These are phyloP conservation scores for Zapornia atra DNA, from an alignment of 2,113 vertebrate species.

Conservation along the genomic window DNA sequence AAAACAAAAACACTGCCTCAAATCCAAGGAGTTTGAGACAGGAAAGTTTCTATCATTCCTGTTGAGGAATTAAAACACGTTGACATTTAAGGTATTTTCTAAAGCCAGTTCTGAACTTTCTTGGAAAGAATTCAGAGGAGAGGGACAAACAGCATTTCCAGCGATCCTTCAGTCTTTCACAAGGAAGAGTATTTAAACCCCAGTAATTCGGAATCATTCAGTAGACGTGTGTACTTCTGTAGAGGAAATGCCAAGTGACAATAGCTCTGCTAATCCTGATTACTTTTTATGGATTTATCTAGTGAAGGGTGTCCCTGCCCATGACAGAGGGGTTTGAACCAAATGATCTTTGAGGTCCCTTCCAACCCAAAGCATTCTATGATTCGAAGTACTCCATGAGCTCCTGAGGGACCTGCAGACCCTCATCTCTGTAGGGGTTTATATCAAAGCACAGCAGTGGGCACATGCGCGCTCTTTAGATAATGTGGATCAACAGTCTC, in stretches of 20 bases:
- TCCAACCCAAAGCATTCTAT: too few species aligned
- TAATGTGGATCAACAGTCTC: neutral
- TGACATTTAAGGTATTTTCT: neutral
- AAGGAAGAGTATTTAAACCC: neutral
- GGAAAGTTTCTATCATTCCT: neutral
- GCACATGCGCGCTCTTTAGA: neutral
- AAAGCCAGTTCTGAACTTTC: neutral
- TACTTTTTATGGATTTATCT: neutral
- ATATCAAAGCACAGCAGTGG: neutral
- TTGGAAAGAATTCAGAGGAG: neutral
- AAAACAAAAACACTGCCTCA: neutral
- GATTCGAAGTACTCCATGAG: neutral
- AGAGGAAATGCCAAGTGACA: neutral
- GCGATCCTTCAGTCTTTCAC: neutral
- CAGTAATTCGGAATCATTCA: neutral
- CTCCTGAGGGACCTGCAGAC: neutral
- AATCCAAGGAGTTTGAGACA: neutral
- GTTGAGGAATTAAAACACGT: neutral
- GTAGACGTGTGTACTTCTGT: neutral
- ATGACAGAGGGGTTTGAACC: too few species aligned
- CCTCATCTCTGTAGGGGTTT: fast-evolving
- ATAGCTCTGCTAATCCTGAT: neutral
- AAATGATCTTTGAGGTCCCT: too few species aligned
- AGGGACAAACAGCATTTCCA: neutral
- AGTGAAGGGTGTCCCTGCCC: too few species aligned